Conservation (phyloP, 1,140 invertebrate genomes). For the Argopecten irradians region DNA sequence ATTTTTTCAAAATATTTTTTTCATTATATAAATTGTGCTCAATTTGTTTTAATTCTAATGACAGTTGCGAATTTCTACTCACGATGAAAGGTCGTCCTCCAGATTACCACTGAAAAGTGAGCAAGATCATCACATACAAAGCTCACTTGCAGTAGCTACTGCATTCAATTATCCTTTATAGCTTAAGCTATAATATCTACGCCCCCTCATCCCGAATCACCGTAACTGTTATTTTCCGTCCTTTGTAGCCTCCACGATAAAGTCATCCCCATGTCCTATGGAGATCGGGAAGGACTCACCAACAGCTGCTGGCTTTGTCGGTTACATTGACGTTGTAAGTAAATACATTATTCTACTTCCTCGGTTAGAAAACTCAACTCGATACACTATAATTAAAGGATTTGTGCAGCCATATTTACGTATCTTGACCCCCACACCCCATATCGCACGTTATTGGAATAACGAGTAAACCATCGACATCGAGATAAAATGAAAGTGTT, state of each 20-base stretch:
- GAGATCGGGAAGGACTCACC: conserved; percentile 46
- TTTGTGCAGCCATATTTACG: too few relatives aligned
- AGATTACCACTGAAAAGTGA: neutral
- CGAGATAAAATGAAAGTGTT: too few relatives aligned
- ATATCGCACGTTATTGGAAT: too few relatives aligned
- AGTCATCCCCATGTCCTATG: conserved; percentile 47
- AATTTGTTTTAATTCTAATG: too few relatives aligned
- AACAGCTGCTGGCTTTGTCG: conserved; percentile 40
- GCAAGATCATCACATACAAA: neutral
- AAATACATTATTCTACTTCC: neutral
- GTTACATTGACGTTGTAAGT: conserved; percentile 48
- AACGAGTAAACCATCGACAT: too few relatives aligned
- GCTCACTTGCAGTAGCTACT: neutral
- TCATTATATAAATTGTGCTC: too few relatives aligned
- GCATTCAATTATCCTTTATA: neutral
- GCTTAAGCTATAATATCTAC: neutral
- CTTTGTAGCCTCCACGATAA: conserved; percentile 33
- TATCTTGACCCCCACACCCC: too few relatives aligned
- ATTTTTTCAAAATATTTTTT: too few relatives aligned
- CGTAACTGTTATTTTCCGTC: neutral
- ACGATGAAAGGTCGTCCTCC: neutral
- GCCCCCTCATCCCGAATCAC: too few relatives aligned
- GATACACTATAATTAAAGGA: too few relatives aligned
- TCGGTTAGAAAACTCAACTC: neutral
- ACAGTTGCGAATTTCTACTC: conserved; percentile 22